phyloP scores from a whole-genome alignment of 2,113 vertebrate species.

The Ivindomyrus marchei region DNA sequence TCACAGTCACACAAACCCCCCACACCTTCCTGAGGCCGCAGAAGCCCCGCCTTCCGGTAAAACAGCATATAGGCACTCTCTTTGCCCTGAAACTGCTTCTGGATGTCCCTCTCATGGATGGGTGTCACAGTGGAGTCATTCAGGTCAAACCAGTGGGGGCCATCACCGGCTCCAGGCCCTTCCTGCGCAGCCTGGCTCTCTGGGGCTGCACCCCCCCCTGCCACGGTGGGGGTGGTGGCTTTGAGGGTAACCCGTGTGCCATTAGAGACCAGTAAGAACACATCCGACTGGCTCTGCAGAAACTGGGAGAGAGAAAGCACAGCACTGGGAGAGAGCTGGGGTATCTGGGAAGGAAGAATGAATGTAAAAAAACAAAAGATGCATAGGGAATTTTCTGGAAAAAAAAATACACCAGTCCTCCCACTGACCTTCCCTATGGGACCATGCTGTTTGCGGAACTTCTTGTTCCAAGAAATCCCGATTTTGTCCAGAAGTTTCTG shows the following conservation, averaged over 20 bases:
- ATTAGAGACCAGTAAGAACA: conserved; percentile 73
- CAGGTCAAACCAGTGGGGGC: conserved; percentile 86
- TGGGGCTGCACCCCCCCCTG: conserved; percentile 20
- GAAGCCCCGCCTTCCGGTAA: conserved; percentile 77
- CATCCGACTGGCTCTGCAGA: conserved; percentile 74
- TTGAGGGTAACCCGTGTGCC: conserved; percentile 68
- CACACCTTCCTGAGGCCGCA: conserved; percentile 76
- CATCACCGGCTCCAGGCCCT: conserved; percentile 19
- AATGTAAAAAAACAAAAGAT: neutral
- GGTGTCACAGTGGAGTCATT: conserved; percentile 83
- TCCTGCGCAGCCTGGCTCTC: neutral
- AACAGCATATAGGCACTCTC: conserved; percentile 98
- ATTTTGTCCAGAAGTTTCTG: conserved; percentile 83
- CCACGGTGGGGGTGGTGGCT: conserved; percentile 36
- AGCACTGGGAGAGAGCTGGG: neutral
- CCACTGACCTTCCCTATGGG: conserved; percentile 75
- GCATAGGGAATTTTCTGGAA: neutral
- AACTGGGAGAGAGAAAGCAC: conserved; percentile 59
- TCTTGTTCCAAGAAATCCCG: conserved; percentile 87
- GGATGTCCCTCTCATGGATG: conserved; percentile 78
- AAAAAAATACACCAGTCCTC: neutral
- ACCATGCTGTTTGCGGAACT: conserved; percentile 76
- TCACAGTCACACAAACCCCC: neutral
- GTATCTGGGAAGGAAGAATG: neutral
- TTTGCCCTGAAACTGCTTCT: conserved; percentile 92